A percentile compares a stretch with the other conserved stretches of the same genome.
phyloP scores from a whole-genome alignment of 2,113 vertebrate species.

The Protobothrops flavoviridis region DNA sequence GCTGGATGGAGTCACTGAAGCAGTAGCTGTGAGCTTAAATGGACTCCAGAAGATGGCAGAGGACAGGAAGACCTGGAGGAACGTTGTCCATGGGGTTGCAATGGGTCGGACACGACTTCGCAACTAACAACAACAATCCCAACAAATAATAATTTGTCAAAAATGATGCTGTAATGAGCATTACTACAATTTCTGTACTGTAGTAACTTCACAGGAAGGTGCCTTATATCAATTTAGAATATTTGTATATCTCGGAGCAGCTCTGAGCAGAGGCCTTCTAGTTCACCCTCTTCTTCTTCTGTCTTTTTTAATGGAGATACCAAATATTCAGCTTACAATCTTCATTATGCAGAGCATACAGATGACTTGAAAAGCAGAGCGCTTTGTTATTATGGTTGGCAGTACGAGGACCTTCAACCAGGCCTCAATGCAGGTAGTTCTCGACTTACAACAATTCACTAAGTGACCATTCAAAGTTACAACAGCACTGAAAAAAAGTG shows the following conservation, averaged over 20 bases:
- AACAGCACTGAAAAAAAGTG: neutral
- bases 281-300: neutral
- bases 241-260: neutral
- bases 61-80: no score
- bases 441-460: neutral
- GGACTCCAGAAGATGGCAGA: no score
- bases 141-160: neutral
- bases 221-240: neutral
- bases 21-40: no score
- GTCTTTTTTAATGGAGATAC: neutral
- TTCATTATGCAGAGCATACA: neutral
- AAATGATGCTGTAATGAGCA: neutral
- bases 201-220: neutral
- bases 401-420: no score
- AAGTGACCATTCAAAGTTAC: neutral
- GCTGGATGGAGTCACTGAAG: no score
- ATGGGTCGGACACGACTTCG: no score
- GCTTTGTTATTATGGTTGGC: neutral
- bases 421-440: neutral
- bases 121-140: no score
- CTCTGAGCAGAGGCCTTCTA: neutral
- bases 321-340: neutral
- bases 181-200: neutral
- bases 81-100: no score
- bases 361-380: no score